Evolutionary conservation across 2,797 vertebrate genomes (phyloP).

Genomic region (Notoglanidium macrostoma): DNA sequence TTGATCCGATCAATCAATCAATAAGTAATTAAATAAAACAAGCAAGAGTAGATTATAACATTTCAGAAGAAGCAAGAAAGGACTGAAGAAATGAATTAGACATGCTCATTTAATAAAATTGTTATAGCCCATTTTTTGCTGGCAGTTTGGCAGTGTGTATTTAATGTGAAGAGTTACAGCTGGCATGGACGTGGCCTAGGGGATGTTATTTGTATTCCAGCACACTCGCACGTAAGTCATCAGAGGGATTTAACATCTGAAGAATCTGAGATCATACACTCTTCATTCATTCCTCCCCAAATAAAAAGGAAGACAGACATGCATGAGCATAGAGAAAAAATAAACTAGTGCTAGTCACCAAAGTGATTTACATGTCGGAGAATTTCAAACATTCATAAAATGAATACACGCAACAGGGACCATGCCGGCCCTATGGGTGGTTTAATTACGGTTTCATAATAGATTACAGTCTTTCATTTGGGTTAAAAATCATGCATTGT

Average conservation of each 20-base stretch:
- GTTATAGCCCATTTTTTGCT: slow-evolving; percentile 63
- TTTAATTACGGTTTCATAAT: slow-evolving; percentile 78
- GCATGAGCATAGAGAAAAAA: background rate
- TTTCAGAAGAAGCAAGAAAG: background rate
- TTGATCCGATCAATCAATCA: background rate
- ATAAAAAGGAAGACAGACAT: slow-evolving; percentile 11
- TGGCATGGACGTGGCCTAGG: slow-evolving; percentile 59
- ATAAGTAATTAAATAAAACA: background rate
- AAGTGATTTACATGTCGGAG: slow-evolving; percentile 48
- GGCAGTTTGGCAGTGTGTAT: slow-evolving; percentile 61
- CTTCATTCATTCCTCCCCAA: background rate
- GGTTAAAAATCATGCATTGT: slow-evolving; percentile 58
- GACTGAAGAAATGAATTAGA: background rate
- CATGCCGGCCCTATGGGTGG: slow-evolving; percentile 62
- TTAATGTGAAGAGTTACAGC: slow-evolving; percentile 53
- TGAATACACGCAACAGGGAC: slow-evolving; percentile 40
- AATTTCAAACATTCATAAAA: background rate
- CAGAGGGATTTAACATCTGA: slow-evolving; percentile 40
- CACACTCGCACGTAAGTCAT: slow-evolving; percentile 45
- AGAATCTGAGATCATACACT: slow-evolving; percentile 19
- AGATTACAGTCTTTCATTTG: slow-evolving; percentile 75
- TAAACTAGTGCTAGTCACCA: background rate
- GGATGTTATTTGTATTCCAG: slow-evolving; percentile 47
- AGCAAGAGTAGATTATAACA: background rate
- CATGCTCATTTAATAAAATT: slow-evolving; percentile 56